A percentile compares a stretch with the other conserved stretches of the same genome.
Evolutionary conservation across 2,888 invertebrate species (phyloP).

Genomic region (Agelastica alni): DNA sequence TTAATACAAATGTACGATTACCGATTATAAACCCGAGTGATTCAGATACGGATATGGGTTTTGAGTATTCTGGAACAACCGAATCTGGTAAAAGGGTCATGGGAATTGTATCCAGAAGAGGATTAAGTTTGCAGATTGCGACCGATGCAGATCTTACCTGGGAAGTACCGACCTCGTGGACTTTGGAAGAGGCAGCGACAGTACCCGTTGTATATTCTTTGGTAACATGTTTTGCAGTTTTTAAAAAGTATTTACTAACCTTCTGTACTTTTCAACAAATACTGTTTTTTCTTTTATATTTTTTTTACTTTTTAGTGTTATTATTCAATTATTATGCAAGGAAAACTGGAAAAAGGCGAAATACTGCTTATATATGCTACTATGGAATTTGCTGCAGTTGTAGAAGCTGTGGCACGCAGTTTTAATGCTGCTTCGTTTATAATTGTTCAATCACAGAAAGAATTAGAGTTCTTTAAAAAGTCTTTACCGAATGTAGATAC

Average conservation of each 20-base stretch:
- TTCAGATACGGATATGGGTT: conserved; percentile 85
- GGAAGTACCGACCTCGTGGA: conserved; percentile 61
- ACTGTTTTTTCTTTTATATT: too few relatives aligned
- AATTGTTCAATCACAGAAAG: conserved; percentile 83
- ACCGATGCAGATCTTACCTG: conserved; percentile 59
- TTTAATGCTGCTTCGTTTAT: conserved; percentile 83
- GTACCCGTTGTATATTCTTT: conserved; percentile 68
- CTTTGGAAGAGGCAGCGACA: conserved; percentile 66
- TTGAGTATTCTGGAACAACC: conserved; percentile 72
- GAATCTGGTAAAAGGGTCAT: conserved; percentile 53
- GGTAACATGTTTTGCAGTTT: conserved; percentile 46
- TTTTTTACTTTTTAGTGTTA: too few relatives aligned
- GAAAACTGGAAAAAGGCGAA: conserved; percentile 23
- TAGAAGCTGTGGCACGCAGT: conserved; percentile 84
- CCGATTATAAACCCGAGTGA: conserved; percentile 70
- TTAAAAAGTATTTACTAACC: neutral
- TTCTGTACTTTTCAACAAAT: too few relatives aligned
- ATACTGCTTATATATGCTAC: conserved; percentile 51
- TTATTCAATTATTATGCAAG: too few relatives aligned
- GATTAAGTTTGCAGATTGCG: conserved; percentile 49
- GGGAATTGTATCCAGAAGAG: conserved; percentile 48
- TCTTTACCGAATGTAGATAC: conserved; percentile 83
- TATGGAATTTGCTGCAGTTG: conserved; percentile 86
- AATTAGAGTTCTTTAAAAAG: conserved; percentile 79
- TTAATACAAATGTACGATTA: conserved; percentile 89